Base-by-base conservation (phyloP, 2,113 vertebrate genomes). In the Corvus cornix region DNA sequence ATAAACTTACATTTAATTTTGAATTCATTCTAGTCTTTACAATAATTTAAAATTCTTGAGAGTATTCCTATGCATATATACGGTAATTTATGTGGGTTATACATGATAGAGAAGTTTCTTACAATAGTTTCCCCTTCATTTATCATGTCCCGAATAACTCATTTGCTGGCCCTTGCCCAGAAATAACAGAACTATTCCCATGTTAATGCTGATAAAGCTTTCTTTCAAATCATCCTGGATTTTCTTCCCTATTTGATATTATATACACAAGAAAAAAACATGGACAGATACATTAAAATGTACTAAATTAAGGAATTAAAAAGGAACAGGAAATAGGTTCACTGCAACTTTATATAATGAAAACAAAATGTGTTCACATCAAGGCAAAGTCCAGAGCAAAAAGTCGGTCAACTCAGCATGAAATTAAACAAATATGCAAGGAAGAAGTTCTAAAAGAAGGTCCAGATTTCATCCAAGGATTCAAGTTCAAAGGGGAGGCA, bases 121-220 rank as follows among this genome's bases (percentile, higher is more conserved):
- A 83, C 10, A 63, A 63, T 13, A 56, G n/a, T 72, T 28, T 58
- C 9, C 9, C 23, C 33, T 72, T 87, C 35, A 69, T 80, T 95
- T 88, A 88, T 70, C 52, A 77, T 52, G 24, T 91, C 75, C 73
- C 63, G 13, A 76, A 70, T 83, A 95, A 88, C 28, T 87, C 18
- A 51, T 77, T 80, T 80, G 30, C 35, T 97, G 81, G 58, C 43
- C 19, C 55, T 80, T 73, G 43, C 21, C 67, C 93, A 93, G 33
- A 80, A 94, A 93, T 66, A 93, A 79, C 70, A 89, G 22, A 94
- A 59, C 31, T 91, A 62, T 67, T 74, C n/a, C 33, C 43, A 73
- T 37, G 27, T 16, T 80, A 90, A 66, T 74, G 56, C 72, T 90
- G 84, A 93, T 90, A 88, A 85, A 95, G 30, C 48, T 94, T 86